phyloP scores from a whole-genome alignment of 2,888 invertebrate species.

The Agriotes lineatus region DNA sequence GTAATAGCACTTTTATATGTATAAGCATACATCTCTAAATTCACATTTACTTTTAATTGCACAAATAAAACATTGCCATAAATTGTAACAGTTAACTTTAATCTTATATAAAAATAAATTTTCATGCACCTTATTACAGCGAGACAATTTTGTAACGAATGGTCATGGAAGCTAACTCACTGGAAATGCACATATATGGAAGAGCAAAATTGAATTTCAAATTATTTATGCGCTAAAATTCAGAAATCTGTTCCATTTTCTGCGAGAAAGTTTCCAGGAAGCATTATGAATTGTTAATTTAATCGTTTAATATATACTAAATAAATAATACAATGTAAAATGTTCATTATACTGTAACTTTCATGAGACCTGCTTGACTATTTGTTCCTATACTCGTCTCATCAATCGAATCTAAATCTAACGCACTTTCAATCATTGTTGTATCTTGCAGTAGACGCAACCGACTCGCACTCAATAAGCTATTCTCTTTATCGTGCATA shows the following conservation, averaged over 20 bases:
- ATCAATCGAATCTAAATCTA: constrained; percentile 89
- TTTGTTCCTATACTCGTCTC: constrained; percentile 78
- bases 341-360: constrained; percentile 60
- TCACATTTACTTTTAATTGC: constrained; percentile 32
- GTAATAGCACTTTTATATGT: constrained; percentile 32
- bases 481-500: constrained; percentile 64
- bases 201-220: not conserved
- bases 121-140: constrained; percentile 25
- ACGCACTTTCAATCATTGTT: constrained; percentile 91
- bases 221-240: not conserved
- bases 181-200: not conserved
- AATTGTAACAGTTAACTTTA: constrained; percentile 37
- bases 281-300: not conserved
- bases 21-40: constrained; percentile 13
- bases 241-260: not conserved
- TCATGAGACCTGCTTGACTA: constrained; percentile 77
- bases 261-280: constrained; percentile 22
- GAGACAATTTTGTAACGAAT: constrained; percentile 21
- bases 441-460: constrained; percentile 86
- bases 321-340: constrained; percentile 21
- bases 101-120: constrained; percentile 41
- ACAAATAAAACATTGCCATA: constrained; percentile 33
- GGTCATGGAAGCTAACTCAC: constrained; percentile 30
- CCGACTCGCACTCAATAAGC: constrained; percentile 77
- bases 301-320: constrained; percentile 2